Base-by-base conservation (phyloP, 2,888 invertebrate species). In the Napeogenes sylphis region DNA sequence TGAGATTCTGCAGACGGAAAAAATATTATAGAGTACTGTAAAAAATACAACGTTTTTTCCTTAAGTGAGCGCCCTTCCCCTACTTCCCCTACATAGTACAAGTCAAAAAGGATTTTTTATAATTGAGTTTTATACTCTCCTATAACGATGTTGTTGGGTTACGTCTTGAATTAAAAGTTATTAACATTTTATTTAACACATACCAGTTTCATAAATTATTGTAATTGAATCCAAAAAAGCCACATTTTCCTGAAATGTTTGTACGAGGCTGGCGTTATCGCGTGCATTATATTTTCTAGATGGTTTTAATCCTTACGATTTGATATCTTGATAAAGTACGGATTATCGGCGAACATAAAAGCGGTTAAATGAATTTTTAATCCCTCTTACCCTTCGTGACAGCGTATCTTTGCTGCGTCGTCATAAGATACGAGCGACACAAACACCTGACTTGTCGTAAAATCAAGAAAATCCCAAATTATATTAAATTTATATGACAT, bases 281-380 rank as follows among this genome's bases (percentile, higher is more conserved):
- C 71, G 75, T 81, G 21, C 81, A 85, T 84, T 84, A 81, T 85
- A 84, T 87, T 86, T 85, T 84, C 85, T 83, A 82, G 84, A 82
- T 80, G 77, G 74, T 82, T 83, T 81, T 89, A 89, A 90, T 89
- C 88, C 89, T 68, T 78, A 76, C 77, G 83, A 84, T 85, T 87
- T 87, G 88, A 88, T 90, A 89, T 85, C 87, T 83, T 83, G 89
- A 90, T 90, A 90, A 86, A 76, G 80, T 81, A 76, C 71, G 89
- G 88, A 88, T 90, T 89, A 90, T 81, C 89, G 90, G 89, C 82
- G 77, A 82, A 90, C 88, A 88, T 90, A 81, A 90, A 90, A 90
- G 89, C 75, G 82, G 76, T 75, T 84, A 86, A 90, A 89, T 87
- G 85, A 89, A 86, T 86, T 87, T 87, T 90, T 89, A 90, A 90